These are phyloP conservation scores for Melanotus villosus DNA, from an alignment of 2,888 invertebrate genomes.

Conservation along the genomic window DNA sequence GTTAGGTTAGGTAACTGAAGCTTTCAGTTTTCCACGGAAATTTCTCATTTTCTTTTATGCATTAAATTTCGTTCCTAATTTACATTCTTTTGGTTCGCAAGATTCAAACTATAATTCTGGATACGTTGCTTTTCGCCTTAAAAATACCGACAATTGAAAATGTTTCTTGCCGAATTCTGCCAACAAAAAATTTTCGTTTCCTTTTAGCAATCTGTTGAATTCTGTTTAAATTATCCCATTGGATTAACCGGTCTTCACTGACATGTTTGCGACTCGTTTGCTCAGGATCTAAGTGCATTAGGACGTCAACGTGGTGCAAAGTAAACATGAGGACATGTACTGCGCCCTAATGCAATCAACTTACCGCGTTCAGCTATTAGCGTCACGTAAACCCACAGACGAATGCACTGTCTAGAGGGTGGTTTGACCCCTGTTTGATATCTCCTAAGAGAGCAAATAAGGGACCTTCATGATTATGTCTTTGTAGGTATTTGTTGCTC, in stretches of 20 bases:
- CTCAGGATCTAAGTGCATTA: conserved; percentile 19
- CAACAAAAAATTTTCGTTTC: too few species aligned
- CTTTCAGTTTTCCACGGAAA: too few species aligned
- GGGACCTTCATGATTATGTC: neutral
- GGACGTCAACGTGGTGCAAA: neutral
- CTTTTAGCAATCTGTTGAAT: conserved; percentile 3
- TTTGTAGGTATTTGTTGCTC: neutral
- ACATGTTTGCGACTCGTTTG: neutral
- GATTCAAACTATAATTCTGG: too few species aligned
- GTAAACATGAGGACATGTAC: conserved; percentile 17
- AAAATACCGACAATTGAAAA: too few species aligned
- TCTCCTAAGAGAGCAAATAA: neutral
- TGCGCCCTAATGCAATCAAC: conserved; percentile 20
- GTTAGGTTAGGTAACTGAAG: too few species aligned
- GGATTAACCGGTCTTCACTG: neutral
- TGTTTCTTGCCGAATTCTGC: too few species aligned
- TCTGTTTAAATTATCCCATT: neutral
- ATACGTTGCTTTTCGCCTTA: too few species aligned
- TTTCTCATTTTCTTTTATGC: too few species aligned
- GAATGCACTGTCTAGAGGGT: neutral
- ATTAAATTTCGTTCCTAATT: too few species aligned
- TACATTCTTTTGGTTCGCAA: too few species aligned
- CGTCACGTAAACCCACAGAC: conserved; percentile 23
- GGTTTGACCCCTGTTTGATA: conserved; percentile 4
- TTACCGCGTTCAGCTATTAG: conserved; percentile 8